Conservation (phyloP, 2,113 vertebrate genomes). For the Ochotona princeps region DNA sequence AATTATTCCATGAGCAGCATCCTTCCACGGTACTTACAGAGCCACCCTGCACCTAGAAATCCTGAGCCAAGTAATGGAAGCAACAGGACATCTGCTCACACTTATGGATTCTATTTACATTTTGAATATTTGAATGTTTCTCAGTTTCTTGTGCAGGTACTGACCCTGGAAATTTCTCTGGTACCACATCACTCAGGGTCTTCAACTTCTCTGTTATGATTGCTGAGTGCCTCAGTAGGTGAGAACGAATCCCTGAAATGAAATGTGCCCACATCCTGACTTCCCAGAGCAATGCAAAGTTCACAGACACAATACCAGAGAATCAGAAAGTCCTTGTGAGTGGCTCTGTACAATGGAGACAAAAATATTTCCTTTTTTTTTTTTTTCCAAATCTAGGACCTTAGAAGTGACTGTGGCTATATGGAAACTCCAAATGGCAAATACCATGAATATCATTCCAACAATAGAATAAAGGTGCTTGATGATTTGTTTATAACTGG, state of each 20-base stretch:
- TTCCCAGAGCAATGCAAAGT: not conserved
- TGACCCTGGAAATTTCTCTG: not conserved
- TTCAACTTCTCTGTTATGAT: not conserved
- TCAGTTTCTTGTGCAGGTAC: not conserved
- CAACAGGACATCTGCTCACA: not conserved
- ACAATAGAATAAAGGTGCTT: not conserved
- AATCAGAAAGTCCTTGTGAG: not conserved
- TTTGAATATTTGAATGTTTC: not conserved
- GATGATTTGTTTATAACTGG: slow-evolving; percentile 19
- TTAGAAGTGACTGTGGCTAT: not conserved
- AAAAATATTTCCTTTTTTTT: slow-evolving; percentile 8
- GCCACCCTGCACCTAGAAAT: not conserved
- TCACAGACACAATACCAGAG: not conserved
- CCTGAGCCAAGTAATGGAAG: not conserved
- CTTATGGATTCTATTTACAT: not conserved
- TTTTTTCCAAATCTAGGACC: not conserved
- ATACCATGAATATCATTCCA: not conserved
- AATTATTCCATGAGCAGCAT: not conserved
- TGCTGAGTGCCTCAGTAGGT: not conserved
- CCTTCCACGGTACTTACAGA: not conserved
- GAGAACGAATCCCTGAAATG: not conserved
- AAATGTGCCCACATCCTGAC: not conserved
- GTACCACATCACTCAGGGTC: not conserved
- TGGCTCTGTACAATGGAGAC: not conserved
- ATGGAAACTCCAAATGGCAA: not conserved